Evolutionary conservation across 2,113 vertebrate species (phyloP).

Genomic region (Cranoglanis bouderius): DNA sequence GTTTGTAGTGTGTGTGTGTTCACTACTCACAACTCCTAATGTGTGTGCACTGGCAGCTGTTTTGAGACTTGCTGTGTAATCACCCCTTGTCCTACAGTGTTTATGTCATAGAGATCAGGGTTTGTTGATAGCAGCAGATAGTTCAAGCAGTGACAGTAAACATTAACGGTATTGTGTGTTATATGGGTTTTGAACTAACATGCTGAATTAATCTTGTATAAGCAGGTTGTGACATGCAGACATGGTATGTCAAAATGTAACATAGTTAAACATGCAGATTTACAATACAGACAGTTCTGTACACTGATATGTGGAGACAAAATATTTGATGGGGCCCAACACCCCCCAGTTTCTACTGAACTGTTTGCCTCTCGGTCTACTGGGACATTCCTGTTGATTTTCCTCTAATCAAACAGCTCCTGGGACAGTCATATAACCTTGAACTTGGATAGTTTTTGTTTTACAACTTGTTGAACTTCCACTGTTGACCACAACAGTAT

Average conservation of each 20-base stretch:
- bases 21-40: too few relatives aligned
- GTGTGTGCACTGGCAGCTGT: background rate
- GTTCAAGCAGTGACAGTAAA: background rate
- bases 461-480: background rate
- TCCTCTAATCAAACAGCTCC: conserved; percentile 58
- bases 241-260: background rate
- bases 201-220: background rate
- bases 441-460: conserved; percentile 47
- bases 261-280: background rate
- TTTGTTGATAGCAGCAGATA: background rate
- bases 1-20: too few relatives aligned
- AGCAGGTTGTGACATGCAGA: background rate
- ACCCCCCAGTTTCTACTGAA: background rate
- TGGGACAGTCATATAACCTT: conserved; percentile 58
- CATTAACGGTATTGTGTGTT: background rate
- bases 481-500: conserved; percentile 9
- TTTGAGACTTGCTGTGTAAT: background rate
- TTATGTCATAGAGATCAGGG: background rate
- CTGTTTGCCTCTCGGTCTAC: background rate
- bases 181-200: background rate
- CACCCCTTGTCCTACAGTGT: background rate
- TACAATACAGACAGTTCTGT: background rate
- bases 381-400: conserved; percentile 41
- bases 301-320: background rate
- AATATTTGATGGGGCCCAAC: background rate